Base-by-base conservation (phyloP, 2,797 vertebrate genomes). In the Cryptoblepharus egeriae region DNA sequence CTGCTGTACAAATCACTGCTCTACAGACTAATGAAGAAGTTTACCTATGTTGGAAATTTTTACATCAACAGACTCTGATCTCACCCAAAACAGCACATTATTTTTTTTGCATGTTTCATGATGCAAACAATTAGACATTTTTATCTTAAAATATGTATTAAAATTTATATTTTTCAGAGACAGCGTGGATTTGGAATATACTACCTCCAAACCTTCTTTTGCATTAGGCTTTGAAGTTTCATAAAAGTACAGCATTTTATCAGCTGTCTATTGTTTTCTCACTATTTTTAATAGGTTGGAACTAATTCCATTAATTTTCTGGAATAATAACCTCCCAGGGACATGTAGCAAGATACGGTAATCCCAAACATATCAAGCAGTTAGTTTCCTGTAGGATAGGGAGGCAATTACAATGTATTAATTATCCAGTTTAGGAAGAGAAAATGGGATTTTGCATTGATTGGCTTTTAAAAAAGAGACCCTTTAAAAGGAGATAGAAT, bases 231-330 rank as follows among this genome's bases (percentile, higher is more conserved):
- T 81, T n/a, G 35, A 35, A 7, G 0, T 75, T 81, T 71, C 69
- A 82, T n/a, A 26, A 64, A 74, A 86, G 79, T 32, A 15, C 32
- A 12, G 52, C 42, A 80, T 89, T 89, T 86, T 67, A 89, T 82
- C 92, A 70, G 55, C 32, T 87, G 90, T 88, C 85, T 42, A 9
- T 90, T 83, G 88, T 90, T 92, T 85, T 88, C 89, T 90, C 91
- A 88, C 1, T 88, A 73, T 91, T 92, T 52, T 90, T 92, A 91
- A 93, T 87, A 81, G 85, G 84, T 88, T 90, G 86, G 63, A 93
- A 91, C 89, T 93, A 95, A 95, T 95, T 93, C 90, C 93, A 93
- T 95, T 95, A 95, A 95, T 95, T 95, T 88, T 74, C 88, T 68
- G 83, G 86, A 95, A 93, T 92, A 94, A 93, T 87, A 93, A 86